Conservation (phyloP, 2,888 invertebrate species). For the Mellilla xanthometata region DNA sequence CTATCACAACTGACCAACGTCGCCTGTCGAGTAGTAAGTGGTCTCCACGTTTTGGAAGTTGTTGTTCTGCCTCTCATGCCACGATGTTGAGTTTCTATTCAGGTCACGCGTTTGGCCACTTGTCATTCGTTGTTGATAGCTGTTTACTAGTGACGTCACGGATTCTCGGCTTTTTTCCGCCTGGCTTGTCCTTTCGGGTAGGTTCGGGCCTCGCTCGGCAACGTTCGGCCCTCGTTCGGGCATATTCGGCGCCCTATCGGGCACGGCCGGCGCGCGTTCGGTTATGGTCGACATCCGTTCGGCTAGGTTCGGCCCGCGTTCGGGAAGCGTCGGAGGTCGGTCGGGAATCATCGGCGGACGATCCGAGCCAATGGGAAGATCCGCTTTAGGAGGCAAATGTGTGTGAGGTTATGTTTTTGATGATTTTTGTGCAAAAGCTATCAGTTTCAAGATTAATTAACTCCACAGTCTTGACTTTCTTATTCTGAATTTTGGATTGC, state of each 20-base stretch:
- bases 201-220: constrained; percentile 4
- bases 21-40: constrained; percentile 68
- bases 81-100: constrained; percentile 42
- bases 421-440: no score
- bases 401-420: constrained; percentile 11
- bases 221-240: constrained; percentile 21
- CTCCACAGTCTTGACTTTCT: no score
- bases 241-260: constrained; percentile 33
- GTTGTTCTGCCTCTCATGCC: constrained; percentile 49
- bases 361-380: constrained; percentile 53
- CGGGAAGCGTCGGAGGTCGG: constrained; percentile 44
- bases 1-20: constrained; percentile 64
- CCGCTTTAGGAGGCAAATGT: no score
- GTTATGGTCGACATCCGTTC: constrained; percentile 46
- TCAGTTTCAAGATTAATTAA: no score
- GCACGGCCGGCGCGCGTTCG: constrained; percentile 46
- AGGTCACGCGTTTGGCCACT: constrained; percentile 42
- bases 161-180: constrained; percentile 51
- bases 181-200: constrained; percentile 14
- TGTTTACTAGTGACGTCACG: constrained; percentile 68
- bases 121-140: constrained; percentile 66
- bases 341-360: constrained; percentile 43
- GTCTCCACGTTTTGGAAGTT: constrained; percentile 65
- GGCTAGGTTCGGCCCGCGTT: constrained; percentile 46
- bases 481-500: no score